phyloP scores from a whole-genome alignment of 2,113 vertebrate species.

The Sylvia atricapilla region DNA sequence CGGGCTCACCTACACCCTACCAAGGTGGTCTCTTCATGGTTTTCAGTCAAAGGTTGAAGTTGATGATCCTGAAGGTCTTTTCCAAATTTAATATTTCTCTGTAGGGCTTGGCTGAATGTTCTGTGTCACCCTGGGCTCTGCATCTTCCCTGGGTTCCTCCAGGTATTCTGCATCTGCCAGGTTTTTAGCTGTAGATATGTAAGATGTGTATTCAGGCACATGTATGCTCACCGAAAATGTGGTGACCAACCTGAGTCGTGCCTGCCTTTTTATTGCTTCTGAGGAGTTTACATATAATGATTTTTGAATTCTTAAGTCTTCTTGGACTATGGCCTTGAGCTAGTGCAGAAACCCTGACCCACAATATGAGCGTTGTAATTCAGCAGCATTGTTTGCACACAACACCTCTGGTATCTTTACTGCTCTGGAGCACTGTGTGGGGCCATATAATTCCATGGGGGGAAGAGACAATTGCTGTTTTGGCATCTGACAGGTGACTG shows the following conservation, averaged over 20 bases:
- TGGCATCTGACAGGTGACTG: background rate
- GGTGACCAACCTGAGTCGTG: background rate
- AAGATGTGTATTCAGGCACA: background rate
- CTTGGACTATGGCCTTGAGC: background rate
- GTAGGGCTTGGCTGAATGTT: background rate
- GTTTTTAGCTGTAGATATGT: background rate
- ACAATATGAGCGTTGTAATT: background rate
- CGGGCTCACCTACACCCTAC: no score
- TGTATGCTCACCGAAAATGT: background rate
- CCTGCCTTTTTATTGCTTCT: background rate
- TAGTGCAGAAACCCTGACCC: background rate
- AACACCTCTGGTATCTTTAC: background rate
- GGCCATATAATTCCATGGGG: background rate
- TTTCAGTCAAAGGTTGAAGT: background rate
- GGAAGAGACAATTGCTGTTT: background rate
- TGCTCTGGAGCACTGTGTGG: background rate
- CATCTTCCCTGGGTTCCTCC: background rate
- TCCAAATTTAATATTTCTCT: background rate
- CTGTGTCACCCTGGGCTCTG: background rate
- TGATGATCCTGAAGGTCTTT: background rate
- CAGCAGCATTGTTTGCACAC: background rate
- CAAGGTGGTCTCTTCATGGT: fast-evolving
- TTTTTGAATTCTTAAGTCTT: background rate
- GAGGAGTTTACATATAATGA: background rate
- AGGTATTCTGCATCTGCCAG: background rate